Percentiles rank a stretch among this genome's conserved stretches.
Conservation (phyloP, 2,113 vertebrate species). For the Mirounga angustirostris region DNA sequence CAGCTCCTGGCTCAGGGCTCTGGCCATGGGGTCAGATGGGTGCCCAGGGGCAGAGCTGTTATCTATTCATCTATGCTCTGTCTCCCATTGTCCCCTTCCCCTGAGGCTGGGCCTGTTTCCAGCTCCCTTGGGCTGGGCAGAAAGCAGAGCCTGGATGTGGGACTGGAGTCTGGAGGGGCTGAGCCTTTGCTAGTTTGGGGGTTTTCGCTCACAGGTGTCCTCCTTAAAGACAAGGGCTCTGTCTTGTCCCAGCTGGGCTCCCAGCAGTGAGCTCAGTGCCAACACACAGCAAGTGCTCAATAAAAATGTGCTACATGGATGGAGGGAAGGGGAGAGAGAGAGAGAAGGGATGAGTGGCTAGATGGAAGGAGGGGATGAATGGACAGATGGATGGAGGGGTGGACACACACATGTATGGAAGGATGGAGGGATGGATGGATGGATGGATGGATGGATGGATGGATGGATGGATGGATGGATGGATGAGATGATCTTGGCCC, state of each 20-base stretch:
- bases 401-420: no score
- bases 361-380: not conserved
- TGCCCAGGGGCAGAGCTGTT: not conserved
- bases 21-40: not conserved
- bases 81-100: not conserved
- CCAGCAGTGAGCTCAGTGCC: not conserved
- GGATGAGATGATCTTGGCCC: not conserved
- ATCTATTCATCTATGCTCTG: accelerated
- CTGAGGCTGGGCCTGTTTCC: not conserved
- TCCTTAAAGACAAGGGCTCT: not conserved
- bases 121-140: not conserved
- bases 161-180: not conserved
- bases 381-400: no score
- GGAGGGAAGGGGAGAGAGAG: not conserved
- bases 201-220: not conserved
- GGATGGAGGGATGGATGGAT: not conserved
- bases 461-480: not conserved
- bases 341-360: no score
- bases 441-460: not conserved
- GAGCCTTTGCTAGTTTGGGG: not conserved
- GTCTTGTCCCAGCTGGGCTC: not conserved
- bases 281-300: not conserved
- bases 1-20: not conserved
- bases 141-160: not conserved
- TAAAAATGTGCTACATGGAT: not conserved